phyloP scores from a whole-genome alignment of 2,888 invertebrate genomes.

The Leucoma salicis region DNA sequence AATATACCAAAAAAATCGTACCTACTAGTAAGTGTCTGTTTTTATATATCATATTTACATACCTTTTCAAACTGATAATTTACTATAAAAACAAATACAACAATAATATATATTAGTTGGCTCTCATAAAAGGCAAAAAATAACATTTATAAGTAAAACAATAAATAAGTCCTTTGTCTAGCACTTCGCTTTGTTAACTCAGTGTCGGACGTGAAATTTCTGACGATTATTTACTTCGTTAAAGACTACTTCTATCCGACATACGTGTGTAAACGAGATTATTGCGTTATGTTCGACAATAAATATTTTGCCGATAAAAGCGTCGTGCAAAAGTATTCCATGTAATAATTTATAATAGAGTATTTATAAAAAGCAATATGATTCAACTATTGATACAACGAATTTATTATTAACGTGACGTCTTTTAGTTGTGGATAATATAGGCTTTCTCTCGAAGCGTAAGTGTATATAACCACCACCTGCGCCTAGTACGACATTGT shows the following conservation, averaged over 20 bases:
- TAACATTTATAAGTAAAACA: background rate
- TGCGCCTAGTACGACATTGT: constrained; percentile 64
- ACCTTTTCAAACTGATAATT: too few relatives aligned
- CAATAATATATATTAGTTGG: too few relatives aligned
- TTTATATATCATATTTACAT: too few relatives aligned
- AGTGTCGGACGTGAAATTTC: constrained; percentile 61
- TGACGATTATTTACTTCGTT: constrained; percentile 79
- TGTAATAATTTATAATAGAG: too few relatives aligned
- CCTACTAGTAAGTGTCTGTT: too few relatives aligned
- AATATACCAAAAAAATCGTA: too few relatives aligned
- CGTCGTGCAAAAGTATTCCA: too few relatives aligned
- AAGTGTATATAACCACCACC: constrained; percentile 63
- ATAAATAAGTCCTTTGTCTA: constrained; percentile 54
- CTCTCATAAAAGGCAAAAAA: too few relatives aligned
- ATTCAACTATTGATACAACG: constrained; percentile 28
- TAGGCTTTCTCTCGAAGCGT: constrained; percentile 50
- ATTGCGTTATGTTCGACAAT: constrained; percentile 43
- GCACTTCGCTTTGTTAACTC: constrained; percentile 51
- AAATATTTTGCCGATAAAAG: constrained; percentile 5
- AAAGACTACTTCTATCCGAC: constrained; percentile 60
- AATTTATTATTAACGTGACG: constrained; percentile 39
- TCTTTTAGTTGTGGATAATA: constrained; percentile 47
- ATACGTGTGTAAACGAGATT: constrained; percentile 54
- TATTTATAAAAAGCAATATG: too few relatives aligned
- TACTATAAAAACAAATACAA: too few relatives aligned